Conservation (phyloP, 2,888 invertebrate species). For the Bimastos eiseni region DNA sequence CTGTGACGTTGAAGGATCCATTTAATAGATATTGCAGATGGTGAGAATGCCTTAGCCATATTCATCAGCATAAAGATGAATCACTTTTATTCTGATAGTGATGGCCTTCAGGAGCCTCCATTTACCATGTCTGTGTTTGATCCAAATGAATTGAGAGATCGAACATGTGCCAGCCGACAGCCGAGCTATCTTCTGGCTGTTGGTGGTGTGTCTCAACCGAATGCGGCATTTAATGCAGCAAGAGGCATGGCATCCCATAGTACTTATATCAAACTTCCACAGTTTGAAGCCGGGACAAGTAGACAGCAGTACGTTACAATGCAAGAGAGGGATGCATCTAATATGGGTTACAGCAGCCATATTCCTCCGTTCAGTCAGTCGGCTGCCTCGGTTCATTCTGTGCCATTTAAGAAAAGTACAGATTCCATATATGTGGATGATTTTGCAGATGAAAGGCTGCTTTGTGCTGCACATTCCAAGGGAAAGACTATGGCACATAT, state of each 20-base stretch:
- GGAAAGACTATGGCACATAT: neutral
- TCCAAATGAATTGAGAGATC: neutral
- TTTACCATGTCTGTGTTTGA: neutral
- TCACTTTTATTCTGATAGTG: neutral
- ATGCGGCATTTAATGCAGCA: neutral
- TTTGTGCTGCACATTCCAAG: neutral
- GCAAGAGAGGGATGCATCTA: neutral
- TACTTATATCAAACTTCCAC: neutral
- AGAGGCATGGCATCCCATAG: neutral
- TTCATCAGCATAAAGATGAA: neutral
- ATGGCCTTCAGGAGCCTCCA: neutral
- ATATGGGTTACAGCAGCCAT: neutral
- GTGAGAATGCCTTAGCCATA: neutral
- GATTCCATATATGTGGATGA: neutral
- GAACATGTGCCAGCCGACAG: neutral
- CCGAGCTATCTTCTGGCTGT: neutral
- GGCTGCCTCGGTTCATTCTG: neutral
- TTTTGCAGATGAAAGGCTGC: constrained; percentile 2
- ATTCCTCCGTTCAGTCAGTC: neutral
- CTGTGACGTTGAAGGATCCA: neutral
- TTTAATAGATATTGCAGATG: neutral
- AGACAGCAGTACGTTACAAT: neutral
- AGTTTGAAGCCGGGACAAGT: neutral
- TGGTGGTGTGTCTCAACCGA: neutral
- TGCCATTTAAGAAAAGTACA: too few relatives aligned